These are phyloP conservation scores for Sinocyclocheilus rhinocerous DNA, from an alignment of 2,113 vertebrate species.

Conservation along the genomic window DNA sequence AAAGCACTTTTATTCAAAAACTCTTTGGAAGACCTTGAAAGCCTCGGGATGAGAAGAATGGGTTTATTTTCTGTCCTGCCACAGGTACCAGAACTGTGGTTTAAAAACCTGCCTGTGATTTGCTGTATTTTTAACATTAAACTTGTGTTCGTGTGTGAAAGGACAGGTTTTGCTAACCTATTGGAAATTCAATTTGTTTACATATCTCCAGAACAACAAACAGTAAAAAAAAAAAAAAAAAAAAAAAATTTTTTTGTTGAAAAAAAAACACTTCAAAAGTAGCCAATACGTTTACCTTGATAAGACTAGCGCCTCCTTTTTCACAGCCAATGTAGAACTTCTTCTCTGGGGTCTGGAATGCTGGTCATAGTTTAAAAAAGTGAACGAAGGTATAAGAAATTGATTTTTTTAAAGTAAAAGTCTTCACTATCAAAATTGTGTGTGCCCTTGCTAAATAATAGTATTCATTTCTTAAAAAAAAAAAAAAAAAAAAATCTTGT, in stretches of 20 bases:
- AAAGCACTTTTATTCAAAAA: constrained; percentile 27
- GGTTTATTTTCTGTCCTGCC: constrained; percentile 13
- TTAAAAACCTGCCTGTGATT: not conserved
- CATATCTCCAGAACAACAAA: not conserved
- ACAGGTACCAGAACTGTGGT: not conserved
- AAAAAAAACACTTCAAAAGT: too few species aligned
- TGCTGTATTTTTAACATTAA: not conserved
- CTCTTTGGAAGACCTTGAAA: constrained; percentile 12
- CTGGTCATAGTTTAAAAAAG: constrained; percentile 50
- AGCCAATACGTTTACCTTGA: constrained; percentile 81
- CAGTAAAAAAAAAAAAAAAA: not conserved
- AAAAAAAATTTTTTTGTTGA: too few species aligned
- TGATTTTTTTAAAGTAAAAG: not conserved
- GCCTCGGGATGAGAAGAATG: constrained; percentile 11
- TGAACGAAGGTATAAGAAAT: not conserved
- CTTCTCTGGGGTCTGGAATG: constrained; percentile 90
- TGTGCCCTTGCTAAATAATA: not conserved
- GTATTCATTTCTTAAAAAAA: not conserved
- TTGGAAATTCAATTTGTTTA: not conserved
- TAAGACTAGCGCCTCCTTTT: constrained; percentile 97
- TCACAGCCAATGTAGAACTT: constrained; percentile 81
- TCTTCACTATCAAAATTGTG: not conserved
- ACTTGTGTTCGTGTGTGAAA: too few species aligned
- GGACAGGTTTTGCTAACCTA: too few species aligned
- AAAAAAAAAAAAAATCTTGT: not conserved